Evolutionary conservation across 1,140 invertebrate species (phyloP).

Genomic region (Saccostrea glomerata): DNA sequence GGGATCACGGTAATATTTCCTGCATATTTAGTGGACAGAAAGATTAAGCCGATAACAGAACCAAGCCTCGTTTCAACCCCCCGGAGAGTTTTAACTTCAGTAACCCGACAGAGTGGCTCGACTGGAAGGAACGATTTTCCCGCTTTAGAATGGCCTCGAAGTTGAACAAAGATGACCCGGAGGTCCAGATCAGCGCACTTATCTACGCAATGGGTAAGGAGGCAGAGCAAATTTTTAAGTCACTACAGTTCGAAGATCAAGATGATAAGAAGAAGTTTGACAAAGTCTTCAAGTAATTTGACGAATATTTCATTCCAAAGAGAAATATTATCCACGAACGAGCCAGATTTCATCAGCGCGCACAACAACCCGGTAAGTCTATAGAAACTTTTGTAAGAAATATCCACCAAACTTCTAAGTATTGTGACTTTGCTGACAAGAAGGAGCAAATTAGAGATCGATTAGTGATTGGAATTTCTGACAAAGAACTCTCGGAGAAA

Average conservation of each 20-base stretch:
- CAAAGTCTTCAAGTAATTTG: slow-evolving; percentile 51
- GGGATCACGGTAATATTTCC: too few relatives aligned
- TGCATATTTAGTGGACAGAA: too few relatives aligned
- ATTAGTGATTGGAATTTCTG: slow-evolving; percentile 53
- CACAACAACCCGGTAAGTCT: slow-evolving; percentile 42
- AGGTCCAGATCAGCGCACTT: slow-evolving; percentile 46
- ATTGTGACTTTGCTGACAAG: slow-evolving; percentile 52
- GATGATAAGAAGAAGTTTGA: slow-evolving; percentile 52
- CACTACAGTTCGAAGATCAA: slow-evolving; percentile 6
- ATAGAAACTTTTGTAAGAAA: slow-evolving; percentile 47
- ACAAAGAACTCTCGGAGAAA: slow-evolving; percentile 48
- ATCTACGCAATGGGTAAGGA: slow-evolving; percentile 52
- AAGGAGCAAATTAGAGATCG: slow-evolving; percentile 50
- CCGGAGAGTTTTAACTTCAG: slow-evolving; percentile 53
- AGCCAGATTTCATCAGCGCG: slow-evolving; percentile 42
- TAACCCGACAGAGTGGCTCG: slow-evolving; percentile 42
- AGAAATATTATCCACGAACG: slow-evolving; percentile 58
- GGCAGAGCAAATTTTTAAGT: slow-evolving; percentile 46
- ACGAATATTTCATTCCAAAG: slow-evolving; percentile 56
- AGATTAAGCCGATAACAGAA: not conserved
- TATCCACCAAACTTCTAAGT: slow-evolving; percentile 50
- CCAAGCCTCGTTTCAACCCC: slow-evolving; percentile 46
- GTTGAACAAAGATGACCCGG: slow-evolving; percentile 42
- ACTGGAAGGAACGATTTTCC: slow-evolving; percentile 48
- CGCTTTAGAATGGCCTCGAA: slow-evolving; percentile 42